A percentile compares a stretch with the other conserved stretches of the same genome.
These are phyloP conservation scores for Callosobruchus maculatus DNA, from an alignment of 2,888 invertebrate genomes.

Conservation along the genomic window DNA sequence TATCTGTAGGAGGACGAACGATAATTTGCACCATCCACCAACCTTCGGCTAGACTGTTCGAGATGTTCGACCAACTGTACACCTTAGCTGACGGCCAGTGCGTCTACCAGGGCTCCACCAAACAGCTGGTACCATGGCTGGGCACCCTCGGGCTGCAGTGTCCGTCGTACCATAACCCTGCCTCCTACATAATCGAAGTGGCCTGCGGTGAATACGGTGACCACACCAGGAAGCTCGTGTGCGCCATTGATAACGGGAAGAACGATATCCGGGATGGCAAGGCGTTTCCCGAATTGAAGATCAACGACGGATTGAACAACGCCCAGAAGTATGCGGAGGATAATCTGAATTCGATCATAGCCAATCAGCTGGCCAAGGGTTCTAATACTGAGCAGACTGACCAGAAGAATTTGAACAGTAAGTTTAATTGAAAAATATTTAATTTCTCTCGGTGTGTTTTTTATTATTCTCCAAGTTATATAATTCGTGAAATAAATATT, in stretches of 20 bases:
- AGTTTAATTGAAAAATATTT: background rate
- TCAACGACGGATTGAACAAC: conserved; percentile 51
- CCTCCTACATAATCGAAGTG: conserved; percentile 88
- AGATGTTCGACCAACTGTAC: conserved; percentile 95
- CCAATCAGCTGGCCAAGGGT: conserved; percentile 51
- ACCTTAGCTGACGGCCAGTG: conserved; percentile 92
- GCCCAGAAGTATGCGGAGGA: conserved; percentile 37
- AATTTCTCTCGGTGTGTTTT: too few relatives aligned
- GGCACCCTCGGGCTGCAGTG: conserved; percentile 80
- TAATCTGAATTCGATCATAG: conserved; percentile 28
- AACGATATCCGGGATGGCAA: conserved; percentile 73
- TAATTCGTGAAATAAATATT: too few relatives aligned
- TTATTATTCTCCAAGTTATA: too few relatives aligned
- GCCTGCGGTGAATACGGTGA: conserved; percentile 96
- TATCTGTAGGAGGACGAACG: conserved; percentile 79
- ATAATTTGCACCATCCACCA: conserved; percentile 96
- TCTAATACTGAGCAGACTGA: conserved; percentile 59
- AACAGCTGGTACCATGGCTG: conserved; percentile 77
- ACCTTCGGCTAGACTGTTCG: conserved; percentile 92
- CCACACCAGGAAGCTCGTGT: conserved; percentile 77
- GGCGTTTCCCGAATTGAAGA: conserved; percentile 58
- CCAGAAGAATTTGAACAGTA: conserved; percentile 56
- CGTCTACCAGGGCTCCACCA: conserved; percentile 89
- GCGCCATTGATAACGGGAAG: conserved; percentile 76
- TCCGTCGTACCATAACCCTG: conserved; percentile 95